Percentiles rank a stretch among this genome's conserved stretches.
Evolutionary conservation across 92 coral and sea anemone genomes (phyloP).

Genomic region (Epizoanthus ramosus): DNA sequence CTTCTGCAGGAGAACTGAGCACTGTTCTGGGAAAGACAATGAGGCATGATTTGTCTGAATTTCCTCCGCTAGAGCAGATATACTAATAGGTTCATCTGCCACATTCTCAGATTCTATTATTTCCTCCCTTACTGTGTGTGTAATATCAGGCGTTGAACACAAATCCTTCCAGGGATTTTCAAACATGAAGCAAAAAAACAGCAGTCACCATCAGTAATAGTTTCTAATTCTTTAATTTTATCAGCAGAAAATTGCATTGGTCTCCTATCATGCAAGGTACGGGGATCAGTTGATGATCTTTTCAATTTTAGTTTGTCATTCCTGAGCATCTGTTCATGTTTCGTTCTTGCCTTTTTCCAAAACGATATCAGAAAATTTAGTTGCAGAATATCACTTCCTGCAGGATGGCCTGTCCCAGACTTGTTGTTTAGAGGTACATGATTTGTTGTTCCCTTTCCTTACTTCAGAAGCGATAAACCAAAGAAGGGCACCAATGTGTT

Average conservation of each 20-base stretch:
- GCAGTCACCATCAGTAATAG: constrained; percentile 38
- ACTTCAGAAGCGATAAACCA: constrained; percentile 17
- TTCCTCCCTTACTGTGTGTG: constrained; percentile 39
- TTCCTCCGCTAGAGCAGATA: constrained; percentile 21
- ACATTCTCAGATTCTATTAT: constrained; percentile 20
- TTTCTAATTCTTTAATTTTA: constrained; percentile 34
- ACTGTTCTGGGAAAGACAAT: constrained; percentile 28
- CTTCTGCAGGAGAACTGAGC: constrained; percentile 11
- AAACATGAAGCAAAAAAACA: constrained; percentile 1
- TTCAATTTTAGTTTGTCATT: not conserved
- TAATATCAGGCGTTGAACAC: constrained; percentile 11
- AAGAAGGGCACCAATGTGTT: constrained; percentile 11
- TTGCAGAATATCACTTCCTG: constrained; percentile 21
- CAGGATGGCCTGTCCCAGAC: constrained; percentile 28
- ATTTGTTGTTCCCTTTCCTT: constrained; percentile 9
- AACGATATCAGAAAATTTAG: not conserved
- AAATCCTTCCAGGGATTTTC: constrained; percentile 38
- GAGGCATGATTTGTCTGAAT: constrained; percentile 18
- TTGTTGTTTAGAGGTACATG: constrained; percentile 27
- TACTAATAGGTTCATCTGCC: constrained; percentile 28
- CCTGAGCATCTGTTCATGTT: not conserved
- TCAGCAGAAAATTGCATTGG: constrained; percentile 16
- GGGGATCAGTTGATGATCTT: constrained; percentile 24
- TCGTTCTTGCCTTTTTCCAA: constrained; percentile 4
- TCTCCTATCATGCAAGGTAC: constrained; percentile 20